Conservation (phyloP, 2,113 vertebrate species). For the Macrotus californicus region DNA sequence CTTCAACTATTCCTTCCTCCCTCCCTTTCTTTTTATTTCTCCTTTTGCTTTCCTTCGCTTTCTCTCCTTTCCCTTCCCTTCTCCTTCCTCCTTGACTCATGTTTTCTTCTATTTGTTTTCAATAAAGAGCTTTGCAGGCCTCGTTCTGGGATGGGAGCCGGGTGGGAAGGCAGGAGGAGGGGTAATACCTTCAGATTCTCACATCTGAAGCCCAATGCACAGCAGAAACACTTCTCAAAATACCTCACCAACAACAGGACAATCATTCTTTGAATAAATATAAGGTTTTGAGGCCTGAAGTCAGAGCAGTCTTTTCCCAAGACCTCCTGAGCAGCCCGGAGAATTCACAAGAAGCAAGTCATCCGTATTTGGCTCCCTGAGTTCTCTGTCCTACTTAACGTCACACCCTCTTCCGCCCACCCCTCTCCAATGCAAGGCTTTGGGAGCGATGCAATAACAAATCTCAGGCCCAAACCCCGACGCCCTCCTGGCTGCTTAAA, state of each 20-base stretch:
- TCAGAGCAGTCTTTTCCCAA: background rate
- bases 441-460: accelerated
- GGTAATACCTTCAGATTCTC: background rate
- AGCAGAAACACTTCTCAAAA: background rate
- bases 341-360: background rate
- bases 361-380: background rate
- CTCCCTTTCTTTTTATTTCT: too few relatives aligned
- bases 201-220: background rate
- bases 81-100: background rate
- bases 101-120: background rate
- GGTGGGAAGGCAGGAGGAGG: background rate
- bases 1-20: background rate
- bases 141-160: background rate
- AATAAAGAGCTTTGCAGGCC: background rate
- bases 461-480: background rate
- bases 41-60: accelerated
- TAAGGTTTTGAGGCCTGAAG: background rate
- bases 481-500: background rate
- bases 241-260: too few relatives aligned
- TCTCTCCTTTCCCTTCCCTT: background rate
- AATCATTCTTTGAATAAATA: background rate
- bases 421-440: accelerated
- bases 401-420: background rate
- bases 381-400: background rate
- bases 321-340: background rate